Evolutionary conservation across 2,888 invertebrate genomes (phyloP).

Genomic region (Rotaria sp.): DNA sequence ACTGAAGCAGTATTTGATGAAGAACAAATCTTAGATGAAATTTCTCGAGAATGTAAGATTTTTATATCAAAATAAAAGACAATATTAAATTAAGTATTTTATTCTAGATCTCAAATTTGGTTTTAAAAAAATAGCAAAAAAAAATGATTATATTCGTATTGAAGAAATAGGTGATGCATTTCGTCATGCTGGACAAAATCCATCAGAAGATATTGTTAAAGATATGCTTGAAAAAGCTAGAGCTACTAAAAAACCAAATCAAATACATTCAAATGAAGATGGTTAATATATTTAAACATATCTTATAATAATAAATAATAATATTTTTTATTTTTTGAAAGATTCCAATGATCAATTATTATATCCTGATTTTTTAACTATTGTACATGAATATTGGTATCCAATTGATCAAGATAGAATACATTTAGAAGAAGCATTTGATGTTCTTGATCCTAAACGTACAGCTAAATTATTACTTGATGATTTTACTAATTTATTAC

Average conservation of each 20-base stretch:
- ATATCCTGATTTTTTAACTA: background rate
- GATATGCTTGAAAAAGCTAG: slow-evolving; percentile 32
- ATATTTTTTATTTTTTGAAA: background rate
- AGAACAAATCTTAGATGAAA: too few species aligned
- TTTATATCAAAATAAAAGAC: too few species aligned
- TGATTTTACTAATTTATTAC: background rate
- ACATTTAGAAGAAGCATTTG: background rate
- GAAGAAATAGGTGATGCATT: slow-evolving; percentile 37
- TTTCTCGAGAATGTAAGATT: too few species aligned
- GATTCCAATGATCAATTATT: background rate
- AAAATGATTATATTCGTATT: slow-evolving; percentile 28
- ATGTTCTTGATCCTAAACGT: background rate
- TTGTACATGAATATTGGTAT: background rate
- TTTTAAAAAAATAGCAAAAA: slow-evolving; percentile 34
- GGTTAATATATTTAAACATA: too few species aligned
- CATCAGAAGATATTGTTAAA: slow-evolving; percentile 32
- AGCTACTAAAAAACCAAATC: background rate
- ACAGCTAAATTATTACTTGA: background rate
- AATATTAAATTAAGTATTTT: too few species aligned
- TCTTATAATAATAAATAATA: too few species aligned
- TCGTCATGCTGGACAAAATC: slow-evolving; percentile 39
- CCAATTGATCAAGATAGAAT: background rate
- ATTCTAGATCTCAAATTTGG: slow-evolving; percentile 22
- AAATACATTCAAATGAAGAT: background rate
- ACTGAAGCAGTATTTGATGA: too few species aligned